A percentile compares a stretch with the other conserved stretches of the same genome.
These are phyloP conservation scores for Musca domestica DNA, from an alignment of 1,140 invertebrate species.

Conservation along the genomic window DNA sequence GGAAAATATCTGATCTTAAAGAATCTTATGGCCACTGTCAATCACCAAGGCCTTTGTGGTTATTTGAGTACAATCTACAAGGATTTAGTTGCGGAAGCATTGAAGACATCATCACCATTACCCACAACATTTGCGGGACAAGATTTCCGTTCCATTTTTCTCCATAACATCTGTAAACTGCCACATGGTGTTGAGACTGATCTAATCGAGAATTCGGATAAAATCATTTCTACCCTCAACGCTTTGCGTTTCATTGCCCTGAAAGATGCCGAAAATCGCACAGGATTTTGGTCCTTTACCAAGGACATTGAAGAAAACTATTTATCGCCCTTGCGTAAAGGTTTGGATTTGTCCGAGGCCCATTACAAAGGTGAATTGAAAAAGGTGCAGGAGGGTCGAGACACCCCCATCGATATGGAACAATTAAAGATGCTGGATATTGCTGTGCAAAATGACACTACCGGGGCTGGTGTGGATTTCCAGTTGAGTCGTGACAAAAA, in stretches of 20 bases:
- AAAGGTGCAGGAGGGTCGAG: constrained; percentile 58
- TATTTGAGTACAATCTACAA: constrained; percentile 71
- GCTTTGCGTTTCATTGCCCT: constrained; percentile 71
- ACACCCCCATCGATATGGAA: constrained; percentile 40
- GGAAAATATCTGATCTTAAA: constrained; percentile 68
- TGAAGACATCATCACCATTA: constrained; percentile 14
- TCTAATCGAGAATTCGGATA: constrained; percentile 71
- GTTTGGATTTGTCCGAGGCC: constrained; percentile 67
- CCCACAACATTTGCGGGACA: constrained; percentile 8
- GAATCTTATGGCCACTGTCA: constrained; percentile 61
- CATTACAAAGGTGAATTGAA: constrained; percentile 72
- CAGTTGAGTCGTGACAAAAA: constrained; percentile 31
- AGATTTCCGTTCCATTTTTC: constrained; percentile 21
- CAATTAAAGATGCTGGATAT: constrained; percentile 45
- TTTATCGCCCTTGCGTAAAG: constrained; percentile 65
- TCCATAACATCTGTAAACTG: constrained; percentile 57
- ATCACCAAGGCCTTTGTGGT: constrained; percentile 72
- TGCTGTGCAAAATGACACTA: constrained; percentile 18
- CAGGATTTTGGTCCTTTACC: constrained; percentile 65
- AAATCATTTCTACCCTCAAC: constrained; percentile 73
- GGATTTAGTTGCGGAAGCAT: constrained; percentile 61
- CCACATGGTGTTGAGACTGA: constrained; percentile 69
- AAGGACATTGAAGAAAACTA: constrained; percentile 61
- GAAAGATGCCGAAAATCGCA: constrained; percentile 65
- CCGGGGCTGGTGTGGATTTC: constrained; percentile 11